Conservation (phyloP, 2,113 vertebrate genomes). For the Lasiurus borealis region DNA sequence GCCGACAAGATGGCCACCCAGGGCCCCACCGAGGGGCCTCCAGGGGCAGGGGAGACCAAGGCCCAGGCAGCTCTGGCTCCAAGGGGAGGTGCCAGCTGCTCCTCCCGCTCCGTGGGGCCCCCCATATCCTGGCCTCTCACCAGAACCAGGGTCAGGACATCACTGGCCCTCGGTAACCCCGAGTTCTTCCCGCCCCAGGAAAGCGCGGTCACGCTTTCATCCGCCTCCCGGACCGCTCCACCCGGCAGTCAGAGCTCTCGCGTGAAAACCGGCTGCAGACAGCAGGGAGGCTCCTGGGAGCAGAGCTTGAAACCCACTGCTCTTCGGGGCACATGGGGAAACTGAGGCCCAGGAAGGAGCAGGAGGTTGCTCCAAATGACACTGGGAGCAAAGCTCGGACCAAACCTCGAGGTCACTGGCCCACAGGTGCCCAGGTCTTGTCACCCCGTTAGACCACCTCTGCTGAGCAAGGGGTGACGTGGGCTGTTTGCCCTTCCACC, state of each 20-base stretch:
- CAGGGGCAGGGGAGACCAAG: not conserved
- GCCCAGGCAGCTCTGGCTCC: not conserved
- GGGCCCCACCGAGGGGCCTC: rapidly evolving
- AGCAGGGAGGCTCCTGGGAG: not conserved
- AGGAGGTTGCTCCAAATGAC: not conserved
- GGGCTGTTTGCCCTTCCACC: rapidly evolving
- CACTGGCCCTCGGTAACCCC: not conserved
- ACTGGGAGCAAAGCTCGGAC: rapidly evolving
- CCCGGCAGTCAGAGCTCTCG: not conserved
- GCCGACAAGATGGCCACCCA: rapidly evolving
- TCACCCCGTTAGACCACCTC: not conserved
- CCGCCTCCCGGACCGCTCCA: not conserved
- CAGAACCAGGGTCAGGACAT: not conserved
- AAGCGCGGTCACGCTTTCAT: rapidly evolving
- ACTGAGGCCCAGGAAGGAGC: too few species aligned
- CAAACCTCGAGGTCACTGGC: not conserved
- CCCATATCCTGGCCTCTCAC: not conserved
- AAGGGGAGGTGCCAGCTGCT: not conserved
- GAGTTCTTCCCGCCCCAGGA: rapidly evolving
- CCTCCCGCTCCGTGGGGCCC: rapidly evolving
- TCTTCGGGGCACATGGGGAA: not conserved
- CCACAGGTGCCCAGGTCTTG: not conserved
- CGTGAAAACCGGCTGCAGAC: too few species aligned
- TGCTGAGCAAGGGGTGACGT: not conserved
- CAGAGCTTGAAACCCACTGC: not conserved